These are phyloP conservation scores for Chlorodrepanis virens DNA, from an alignment of 2,113 vertebrate species.

Conservation along the genomic window DNA sequence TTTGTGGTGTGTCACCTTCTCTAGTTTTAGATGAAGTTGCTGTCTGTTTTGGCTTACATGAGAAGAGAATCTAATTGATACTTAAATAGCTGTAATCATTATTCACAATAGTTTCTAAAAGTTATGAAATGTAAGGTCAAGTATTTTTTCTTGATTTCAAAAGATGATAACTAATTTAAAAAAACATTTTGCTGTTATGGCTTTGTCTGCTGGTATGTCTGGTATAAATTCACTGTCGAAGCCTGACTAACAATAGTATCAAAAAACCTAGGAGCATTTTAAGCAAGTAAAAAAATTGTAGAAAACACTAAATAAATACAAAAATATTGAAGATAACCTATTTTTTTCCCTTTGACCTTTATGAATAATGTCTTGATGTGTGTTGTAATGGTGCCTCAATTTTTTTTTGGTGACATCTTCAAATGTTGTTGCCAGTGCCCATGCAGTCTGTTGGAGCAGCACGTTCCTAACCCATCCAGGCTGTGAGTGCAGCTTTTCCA, in stretches of 20 bases:
- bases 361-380: neutral
- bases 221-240: neutral
- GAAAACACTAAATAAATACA: neutral
- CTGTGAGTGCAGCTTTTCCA: neutral
- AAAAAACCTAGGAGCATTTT: neutral
- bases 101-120: neutral
- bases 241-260: neutral
- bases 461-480: neutral
- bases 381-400: neutral
- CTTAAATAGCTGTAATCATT: neutral
- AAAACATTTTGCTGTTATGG: fast-evolving
- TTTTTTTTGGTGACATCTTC: neutral
- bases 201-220: neutral
- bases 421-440: neutral
- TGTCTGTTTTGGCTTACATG: neutral
- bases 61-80: neutral
- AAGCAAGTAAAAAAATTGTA: neutral
- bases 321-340: neutral
- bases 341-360: neutral
- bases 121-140: neutral
- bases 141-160: neutral
- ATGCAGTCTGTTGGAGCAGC: neutral
- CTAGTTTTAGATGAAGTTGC: neutral
- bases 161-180: neutral
- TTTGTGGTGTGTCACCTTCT: neutral